These are phyloP conservation scores for Pogonognathellus flavescens DNA, from an alignment of 1,140 invertebrate species.

Conservation along the genomic window DNA sequence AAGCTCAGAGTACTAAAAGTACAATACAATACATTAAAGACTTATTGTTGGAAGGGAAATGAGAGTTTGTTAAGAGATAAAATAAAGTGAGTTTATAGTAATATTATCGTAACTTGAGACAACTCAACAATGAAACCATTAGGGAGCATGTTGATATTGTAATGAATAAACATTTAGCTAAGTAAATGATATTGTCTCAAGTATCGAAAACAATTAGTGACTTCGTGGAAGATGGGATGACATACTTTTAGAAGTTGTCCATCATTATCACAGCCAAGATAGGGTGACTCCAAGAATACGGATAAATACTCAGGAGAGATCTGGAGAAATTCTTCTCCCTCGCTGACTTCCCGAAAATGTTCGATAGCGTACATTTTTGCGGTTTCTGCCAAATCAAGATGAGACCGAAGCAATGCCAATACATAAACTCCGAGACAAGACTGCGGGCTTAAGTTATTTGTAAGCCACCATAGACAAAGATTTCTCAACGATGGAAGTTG, in stretches of 20 bases:
- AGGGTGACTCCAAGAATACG: conserved; percentile 66
- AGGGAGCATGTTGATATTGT: not conserved
- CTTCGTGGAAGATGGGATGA: not conserved
- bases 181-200: no score
- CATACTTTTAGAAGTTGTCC: conserved; percentile 68
- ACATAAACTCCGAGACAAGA: conserved; percentile 74
- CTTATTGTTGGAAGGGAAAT: not conserved
- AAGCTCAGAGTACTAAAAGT: no score
- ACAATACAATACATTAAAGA: no score
- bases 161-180: not conserved
- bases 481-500: conserved; percentile 70
- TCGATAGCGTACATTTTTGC: conserved; percentile 73
- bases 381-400: conserved; percentile 72
- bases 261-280: conserved; percentile 68
- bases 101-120: no score
- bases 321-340: conserved; percentile 74
- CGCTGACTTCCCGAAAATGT: conserved; percentile 73
- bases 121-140: no score
- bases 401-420: conserved; percentile 73
- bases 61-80: not conserved
- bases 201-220: no score
- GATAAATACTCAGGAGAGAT: conserved; percentile 72
- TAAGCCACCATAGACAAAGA: conserved; percentile 74
- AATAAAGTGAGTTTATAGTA: not conserved
- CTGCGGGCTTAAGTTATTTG: conserved; percentile 72